Evolutionary conservation across 2,797 vertebrate species (phyloP).

Genomic region (Acanthurus lineatus): DNA sequence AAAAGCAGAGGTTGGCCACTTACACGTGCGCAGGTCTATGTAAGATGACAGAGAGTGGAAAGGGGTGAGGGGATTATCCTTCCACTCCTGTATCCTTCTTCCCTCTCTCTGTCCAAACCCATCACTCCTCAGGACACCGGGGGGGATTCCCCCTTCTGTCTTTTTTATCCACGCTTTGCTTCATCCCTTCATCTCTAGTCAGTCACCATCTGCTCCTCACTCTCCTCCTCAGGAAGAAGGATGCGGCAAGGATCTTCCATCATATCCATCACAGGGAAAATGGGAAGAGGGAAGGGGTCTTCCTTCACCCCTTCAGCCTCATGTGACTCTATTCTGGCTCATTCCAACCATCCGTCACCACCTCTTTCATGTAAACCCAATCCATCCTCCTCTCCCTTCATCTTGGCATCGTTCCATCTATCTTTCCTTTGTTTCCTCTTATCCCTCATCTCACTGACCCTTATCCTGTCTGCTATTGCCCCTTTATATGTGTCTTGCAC

Average conservation of each 20-base stretch:
- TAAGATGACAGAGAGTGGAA: neutral
- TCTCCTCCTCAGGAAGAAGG: constrained; percentile 29
- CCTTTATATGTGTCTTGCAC: constrained; percentile 31
- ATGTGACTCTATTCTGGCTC: constrained; percentile 46
- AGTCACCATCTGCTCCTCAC: constrained; percentile 45
- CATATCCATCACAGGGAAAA: constrained; percentile 58
- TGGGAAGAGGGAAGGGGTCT: constrained; percentile 6
- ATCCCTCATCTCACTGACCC: constrained; percentile 63
- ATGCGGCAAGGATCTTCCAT: constrained; percentile 41
- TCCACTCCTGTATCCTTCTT: constrained; percentile 32
- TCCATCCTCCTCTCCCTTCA: constrained; percentile 54
- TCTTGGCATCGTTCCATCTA: constrained; percentile 51
- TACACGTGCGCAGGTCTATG: constrained; percentile 33
- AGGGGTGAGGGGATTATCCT: constrained; percentile 31
- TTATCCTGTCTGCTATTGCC: constrained; percentile 37
- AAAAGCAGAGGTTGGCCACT: constrained; percentile 19
- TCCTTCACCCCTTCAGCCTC: constrained; percentile 28
- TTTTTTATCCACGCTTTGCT: constrained; percentile 41
- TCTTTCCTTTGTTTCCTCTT: constrained; percentile 53
- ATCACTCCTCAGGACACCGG: constrained; percentile 46
- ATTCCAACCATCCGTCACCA: constrained; percentile 41
- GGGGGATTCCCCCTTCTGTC: constrained; percentile 41
- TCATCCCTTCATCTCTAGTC: constrained; percentile 50
- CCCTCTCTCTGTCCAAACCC: constrained; percentile 28
- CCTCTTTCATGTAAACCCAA: constrained; percentile 46